Percentiles rank a stretch among this genome's conserved stretches.
phyloP scores from a whole-genome alignment of 2,797 vertebrate genomes.

The Coracias cyanogaster region DNA sequence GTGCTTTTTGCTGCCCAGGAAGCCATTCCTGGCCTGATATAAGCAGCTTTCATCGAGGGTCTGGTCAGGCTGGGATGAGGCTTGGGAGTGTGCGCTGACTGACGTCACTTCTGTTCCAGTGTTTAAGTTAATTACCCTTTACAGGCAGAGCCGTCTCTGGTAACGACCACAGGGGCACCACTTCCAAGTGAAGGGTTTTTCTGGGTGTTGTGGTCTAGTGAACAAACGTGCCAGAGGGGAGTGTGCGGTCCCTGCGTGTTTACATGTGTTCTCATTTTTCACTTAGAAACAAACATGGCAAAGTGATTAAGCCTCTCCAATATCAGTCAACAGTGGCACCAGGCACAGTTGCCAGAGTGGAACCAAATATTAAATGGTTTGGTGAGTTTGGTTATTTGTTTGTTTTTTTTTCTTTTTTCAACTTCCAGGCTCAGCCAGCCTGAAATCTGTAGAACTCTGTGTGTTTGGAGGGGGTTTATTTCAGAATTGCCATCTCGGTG shows the following conservation, averaged over 20 bases:
- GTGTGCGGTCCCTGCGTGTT: neutral
- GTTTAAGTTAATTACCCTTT: too few relatives aligned
- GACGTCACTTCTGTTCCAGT: accelerated
- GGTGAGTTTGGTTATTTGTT: constrained; percentile 79
- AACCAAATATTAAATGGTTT: constrained; percentile 99
- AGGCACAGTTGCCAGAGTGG: constrained; percentile 94
- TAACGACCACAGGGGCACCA: accelerated
- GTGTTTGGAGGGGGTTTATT: neutral
- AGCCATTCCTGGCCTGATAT: neutral
- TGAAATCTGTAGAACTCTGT: neutral
- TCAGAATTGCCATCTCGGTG: neutral
- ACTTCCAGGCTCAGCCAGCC: neutral
- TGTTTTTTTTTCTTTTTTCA: neutral
- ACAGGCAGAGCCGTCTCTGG: accelerated
- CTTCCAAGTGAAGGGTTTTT: neutral
- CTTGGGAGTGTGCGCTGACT: accelerated
- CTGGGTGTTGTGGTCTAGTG: neutral
- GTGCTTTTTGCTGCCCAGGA: neutral
- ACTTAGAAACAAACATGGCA: constrained; percentile 87
- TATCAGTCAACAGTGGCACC: constrained; percentile 92
- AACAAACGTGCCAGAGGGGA: accelerated
- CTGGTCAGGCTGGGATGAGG: neutral
- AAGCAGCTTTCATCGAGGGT: neutral
- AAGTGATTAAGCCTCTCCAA: constrained; percentile 91
- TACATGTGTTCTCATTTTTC: neutral